Base-by-base conservation (phyloP, 2,888 invertebrate species). In the Hypsopygia costalis region DNA sequence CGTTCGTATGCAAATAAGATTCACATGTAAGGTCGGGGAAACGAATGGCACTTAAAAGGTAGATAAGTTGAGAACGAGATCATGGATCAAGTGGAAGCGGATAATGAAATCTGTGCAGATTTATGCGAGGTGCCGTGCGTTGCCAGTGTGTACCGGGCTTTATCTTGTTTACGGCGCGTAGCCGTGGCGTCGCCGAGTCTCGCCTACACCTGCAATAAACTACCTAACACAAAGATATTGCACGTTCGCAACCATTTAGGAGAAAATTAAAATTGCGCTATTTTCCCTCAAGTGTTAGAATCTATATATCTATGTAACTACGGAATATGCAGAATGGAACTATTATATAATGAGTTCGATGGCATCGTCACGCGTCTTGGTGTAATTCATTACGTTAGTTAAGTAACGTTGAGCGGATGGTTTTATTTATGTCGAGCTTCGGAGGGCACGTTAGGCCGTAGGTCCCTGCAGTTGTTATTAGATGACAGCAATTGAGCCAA, bases 91-190 rank as follows among this genome's bases (percentile, higher is more conserved):
- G 54, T 49, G 49, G 58, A 30, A 30, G 30, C 58, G 59, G 61
- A 55, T 67, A 77, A 70, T 70, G 68, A 74, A 79, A 75, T 74
- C 69, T 64, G 8, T 49, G 47, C 50, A 69, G 77, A 79, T 79
- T 77, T 78, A 80, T 80, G 65, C 66, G 63, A 58, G 57, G 63
- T 51, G 11, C 30, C 59, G 56, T 60, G 63, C 61, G 65, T 64
- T 66, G 52, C 56, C 54, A 9, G 7, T 22, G 8, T 35, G 25
- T 35, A 33, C 7, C 9, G 27, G 16, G 27, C 60, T 70, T 75
- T 79, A 78, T 79, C 76, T 78, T 79, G 75, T 76, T 79, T 79
- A 78, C 73, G 65, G 63, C 36, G 29, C 40, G 8, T 6, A 36
- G 47, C 47, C 52, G 51, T 52, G 68, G 63, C 67, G 68, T 47